Evolutionary conservation across 2,797 vertebrate genomes (phyloP).

Genomic region (Chaetodon trifasciatus): DNA sequence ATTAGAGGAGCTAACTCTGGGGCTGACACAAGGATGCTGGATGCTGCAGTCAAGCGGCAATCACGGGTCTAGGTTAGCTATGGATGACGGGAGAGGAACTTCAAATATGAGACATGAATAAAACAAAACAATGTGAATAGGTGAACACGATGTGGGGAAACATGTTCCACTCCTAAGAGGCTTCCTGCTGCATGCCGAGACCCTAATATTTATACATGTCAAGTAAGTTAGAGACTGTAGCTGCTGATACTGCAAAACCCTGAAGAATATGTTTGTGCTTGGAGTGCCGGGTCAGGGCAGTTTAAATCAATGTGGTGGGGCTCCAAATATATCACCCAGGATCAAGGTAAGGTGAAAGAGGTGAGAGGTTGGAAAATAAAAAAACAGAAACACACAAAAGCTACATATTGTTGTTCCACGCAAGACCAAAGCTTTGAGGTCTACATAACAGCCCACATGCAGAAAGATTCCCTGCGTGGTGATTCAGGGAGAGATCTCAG

Average conservation of each 20-base stretch:
- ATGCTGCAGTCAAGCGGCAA: conserved; percentile 52
- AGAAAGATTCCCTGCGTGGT: conserved; percentile 47
- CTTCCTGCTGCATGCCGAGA: conserved; percentile 37
- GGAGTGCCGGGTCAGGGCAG: conserved; percentile 11
- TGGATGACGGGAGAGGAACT: conserved; percentile 53
- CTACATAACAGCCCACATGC: conserved; percentile 44
- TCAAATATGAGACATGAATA: conserved; percentile 66
- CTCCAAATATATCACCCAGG: conserved; percentile 35
- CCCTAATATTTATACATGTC: conserved; percentile 45
- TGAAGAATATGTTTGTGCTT: conserved; percentile 28
- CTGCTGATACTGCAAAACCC: conserved; percentile 26
- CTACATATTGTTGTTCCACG: conserved; percentile 24
- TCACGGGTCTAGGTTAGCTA: conserved; percentile 35
- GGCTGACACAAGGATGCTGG: conserved; percentile 47
- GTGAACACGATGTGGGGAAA: conserved; percentile 51
- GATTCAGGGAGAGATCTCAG: conserved; percentile 66
- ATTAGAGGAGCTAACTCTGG: conserved; percentile 55
- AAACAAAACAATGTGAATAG: conserved; percentile 63
- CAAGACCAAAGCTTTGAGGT: conserved; percentile 41
- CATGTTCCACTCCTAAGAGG: conserved; percentile 41
- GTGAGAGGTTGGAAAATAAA: conserved; percentile 28
- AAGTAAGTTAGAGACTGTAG: conserved; percentile 34
- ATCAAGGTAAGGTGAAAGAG: conserved; percentile 20
- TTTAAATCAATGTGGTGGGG: conserved; percentile 33
- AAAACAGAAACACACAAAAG: conserved; percentile 42